These are phyloP conservation scores for Macropus fuliginosus DNA, from an alignment of 2,797 vertebrate species.

Conservation along the genomic window DNA sequence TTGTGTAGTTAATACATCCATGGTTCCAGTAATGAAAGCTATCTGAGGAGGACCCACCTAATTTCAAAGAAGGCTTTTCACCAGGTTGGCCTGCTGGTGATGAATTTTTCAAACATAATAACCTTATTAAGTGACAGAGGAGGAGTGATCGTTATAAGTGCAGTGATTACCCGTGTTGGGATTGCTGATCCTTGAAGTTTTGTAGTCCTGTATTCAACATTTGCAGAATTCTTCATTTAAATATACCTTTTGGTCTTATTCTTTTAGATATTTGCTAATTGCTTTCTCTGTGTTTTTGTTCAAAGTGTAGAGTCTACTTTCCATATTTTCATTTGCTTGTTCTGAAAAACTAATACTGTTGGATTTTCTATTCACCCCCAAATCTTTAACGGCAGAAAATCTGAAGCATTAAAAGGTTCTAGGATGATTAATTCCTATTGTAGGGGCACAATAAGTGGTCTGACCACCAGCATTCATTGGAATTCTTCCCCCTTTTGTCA, in stretches of 20 bases:
- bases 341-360: conserved; percentile 17
- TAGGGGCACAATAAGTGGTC: background rate
- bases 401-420: conserved; percentile 9
- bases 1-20: conserved; percentile 18
- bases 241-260: background rate
- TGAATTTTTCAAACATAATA: background rate
- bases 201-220: background rate
- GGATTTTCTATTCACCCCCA: conserved; percentile 29
- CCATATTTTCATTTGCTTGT: conserved; percentile 49
- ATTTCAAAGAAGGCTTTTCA: background rate
- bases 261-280: background rate
- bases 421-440: background rate
- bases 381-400: conserved; percentile 30
- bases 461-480: background rate
- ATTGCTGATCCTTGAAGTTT: background rate
- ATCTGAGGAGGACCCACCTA: background rate
- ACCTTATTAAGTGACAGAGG: background rate
- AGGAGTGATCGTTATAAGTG: background rate
- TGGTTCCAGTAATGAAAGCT: background rate
- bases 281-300: conserved; percentile 51
- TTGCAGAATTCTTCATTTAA: background rate
- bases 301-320: conserved; percentile 31
- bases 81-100: background rate
- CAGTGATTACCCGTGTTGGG: background rate
- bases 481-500: background rate